Conservation (phyloP, 2,888 invertebrate genomes). For the Molanna angustata region DNA sequence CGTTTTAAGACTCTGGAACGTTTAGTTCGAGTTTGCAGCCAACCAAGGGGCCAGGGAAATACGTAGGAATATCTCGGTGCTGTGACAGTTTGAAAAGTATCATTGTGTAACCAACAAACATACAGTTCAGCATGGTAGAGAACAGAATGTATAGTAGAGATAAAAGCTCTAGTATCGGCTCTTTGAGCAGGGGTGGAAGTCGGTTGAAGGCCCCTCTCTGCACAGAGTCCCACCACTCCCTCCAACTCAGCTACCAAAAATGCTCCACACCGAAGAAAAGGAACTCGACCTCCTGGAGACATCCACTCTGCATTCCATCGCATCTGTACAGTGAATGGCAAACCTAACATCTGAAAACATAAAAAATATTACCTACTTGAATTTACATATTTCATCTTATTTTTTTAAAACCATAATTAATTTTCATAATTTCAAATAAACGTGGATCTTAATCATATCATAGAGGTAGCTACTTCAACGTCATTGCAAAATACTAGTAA, state of each 20-base stretch:
- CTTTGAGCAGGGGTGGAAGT: slow-evolving; percentile 61
- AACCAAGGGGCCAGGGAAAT: slow-evolving; percentile 90
- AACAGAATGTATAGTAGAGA: slow-evolving; percentile 85
- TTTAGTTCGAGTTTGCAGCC: slow-evolving; percentile 77
- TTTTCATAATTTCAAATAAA: too few species aligned
- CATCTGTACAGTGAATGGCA: slow-evolving; percentile 79
- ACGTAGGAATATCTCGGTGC: slow-evolving; percentile 82
- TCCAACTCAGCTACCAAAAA: slow-evolving; percentile 89
- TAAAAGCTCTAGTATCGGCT: slow-evolving; percentile 91
- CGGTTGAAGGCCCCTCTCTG: slow-evolving; percentile 80
- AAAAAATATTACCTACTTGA: too few species aligned
- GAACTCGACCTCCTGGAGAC: slow-evolving; percentile 92
- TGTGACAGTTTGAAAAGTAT: slow-evolving; percentile 79
- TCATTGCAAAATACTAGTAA: too few species aligned
- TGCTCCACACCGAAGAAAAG: slow-evolving; percentile 87
- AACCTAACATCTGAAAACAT: slow-evolving; percentile 69
- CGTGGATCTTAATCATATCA: too few species aligned
- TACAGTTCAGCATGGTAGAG: slow-evolving; percentile 90
- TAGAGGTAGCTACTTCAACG: too few species aligned
- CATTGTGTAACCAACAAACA: slow-evolving; percentile 81
- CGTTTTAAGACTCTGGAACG: slow-evolving; percentile 65
- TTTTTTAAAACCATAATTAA: too few species aligned
- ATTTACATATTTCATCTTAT: too few species aligned
- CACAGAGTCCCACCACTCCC: slow-evolving; percentile 85
- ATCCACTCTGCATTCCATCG: slow-evolving; percentile 93